Conservation (phyloP, 2,797 vertebrate genomes). For the Antrozous pallidus region DNA sequence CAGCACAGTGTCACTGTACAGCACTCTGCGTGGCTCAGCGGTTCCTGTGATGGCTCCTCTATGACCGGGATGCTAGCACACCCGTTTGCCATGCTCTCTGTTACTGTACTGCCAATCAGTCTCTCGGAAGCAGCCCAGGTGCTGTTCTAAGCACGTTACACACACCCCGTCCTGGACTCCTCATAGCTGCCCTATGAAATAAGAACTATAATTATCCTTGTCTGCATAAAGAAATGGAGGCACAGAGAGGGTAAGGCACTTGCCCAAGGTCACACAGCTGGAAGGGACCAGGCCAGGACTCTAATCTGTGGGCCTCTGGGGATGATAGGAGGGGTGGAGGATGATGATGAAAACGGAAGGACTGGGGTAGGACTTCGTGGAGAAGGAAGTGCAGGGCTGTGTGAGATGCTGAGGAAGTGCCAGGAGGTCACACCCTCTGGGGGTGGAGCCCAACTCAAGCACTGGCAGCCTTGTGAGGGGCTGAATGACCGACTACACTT, state of each 20-base stretch:
- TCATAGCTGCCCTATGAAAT: not conserved
- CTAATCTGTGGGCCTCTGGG: not conserved
- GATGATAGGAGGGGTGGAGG: not conserved
- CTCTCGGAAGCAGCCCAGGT: not conserved
- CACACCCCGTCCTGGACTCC: not conserved
- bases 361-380: rapidly evolving
- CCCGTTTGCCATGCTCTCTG: not conserved
- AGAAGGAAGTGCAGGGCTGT: not conserved
- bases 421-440: rapidly evolving
- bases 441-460: not conserved
- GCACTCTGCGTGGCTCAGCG: rapidly evolving
- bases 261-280: not conserved
- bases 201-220: too few relatives aligned
- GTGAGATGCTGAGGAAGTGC: not conserved
- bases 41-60: too few relatives aligned
- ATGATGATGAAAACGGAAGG: not conserved
- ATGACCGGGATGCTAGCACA: not conserved
- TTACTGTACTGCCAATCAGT: not conserved
- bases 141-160: not conserved
- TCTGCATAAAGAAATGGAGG: not conserved
- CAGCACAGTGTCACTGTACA: too few relatives aligned
- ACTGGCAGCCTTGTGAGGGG: rapidly evolving
- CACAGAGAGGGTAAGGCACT: not conserved
- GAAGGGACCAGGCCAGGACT: not conserved
- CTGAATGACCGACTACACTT: not conserved